Conservation (phyloP, 2,797 vertebrate genomes). For the Acestrorhynchus altus region DNA sequence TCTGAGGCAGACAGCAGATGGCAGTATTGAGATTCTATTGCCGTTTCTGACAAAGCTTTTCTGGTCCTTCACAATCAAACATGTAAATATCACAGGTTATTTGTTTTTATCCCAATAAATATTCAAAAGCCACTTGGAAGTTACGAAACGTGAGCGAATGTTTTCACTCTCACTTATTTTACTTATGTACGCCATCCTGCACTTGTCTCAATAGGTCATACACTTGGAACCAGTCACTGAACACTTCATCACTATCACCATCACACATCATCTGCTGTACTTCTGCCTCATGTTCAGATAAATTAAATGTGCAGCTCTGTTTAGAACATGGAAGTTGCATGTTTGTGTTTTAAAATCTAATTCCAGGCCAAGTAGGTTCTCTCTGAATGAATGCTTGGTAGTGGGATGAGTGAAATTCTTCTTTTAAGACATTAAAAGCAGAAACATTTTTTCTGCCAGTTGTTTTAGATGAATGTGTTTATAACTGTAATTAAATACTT, state of each 20-base stretch:
- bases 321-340: not conserved
- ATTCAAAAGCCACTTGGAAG: not conserved
- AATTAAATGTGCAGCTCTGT: too few relatives aligned
- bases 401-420: not conserved
- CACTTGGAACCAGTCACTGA: not conserved
- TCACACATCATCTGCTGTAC: not conserved
- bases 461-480: slow-evolving; percentile 21
- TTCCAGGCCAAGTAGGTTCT: not conserved
- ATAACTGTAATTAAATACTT: slow-evolving; percentile 21
- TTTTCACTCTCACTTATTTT: not conserved
- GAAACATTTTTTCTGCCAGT: not conserved
- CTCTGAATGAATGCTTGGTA: not conserved
- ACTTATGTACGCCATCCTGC: not conserved
- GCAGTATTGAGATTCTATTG: not conserved
- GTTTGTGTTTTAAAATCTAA: not conserved
- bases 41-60: not conserved
- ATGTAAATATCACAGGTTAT: too few relatives aligned
- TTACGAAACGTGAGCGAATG: not conserved
- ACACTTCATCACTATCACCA: not conserved
- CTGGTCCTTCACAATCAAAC: not conserved
- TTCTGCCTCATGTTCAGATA: not conserved
- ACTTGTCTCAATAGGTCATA: not conserved
- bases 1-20: not conserved
- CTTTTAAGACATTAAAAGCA: not conserved
- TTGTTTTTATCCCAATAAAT: too few relatives aligned